These are phyloP conservation scores for Columba livia DNA, from an alignment of 2,113 vertebrate species.

Conservation along the genomic window DNA sequence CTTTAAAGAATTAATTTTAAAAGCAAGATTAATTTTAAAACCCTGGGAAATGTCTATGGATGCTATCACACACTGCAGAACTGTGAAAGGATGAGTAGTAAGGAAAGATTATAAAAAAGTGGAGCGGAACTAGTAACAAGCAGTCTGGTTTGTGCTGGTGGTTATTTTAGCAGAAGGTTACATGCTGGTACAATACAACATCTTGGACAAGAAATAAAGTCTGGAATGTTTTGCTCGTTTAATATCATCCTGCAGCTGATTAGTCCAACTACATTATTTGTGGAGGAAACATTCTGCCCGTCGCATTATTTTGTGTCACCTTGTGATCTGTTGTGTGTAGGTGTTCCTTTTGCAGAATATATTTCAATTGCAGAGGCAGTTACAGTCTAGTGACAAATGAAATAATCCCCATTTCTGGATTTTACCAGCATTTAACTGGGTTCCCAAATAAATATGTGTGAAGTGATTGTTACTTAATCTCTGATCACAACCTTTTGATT, in stretches of 20 bases:
- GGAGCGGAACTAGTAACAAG: neutral
- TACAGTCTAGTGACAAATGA: neutral
- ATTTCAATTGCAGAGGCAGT: neutral
- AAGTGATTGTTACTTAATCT: neutral
- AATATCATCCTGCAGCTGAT: neutral
- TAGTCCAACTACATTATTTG: neutral
- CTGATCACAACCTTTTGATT: neutral
- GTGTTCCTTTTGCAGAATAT: neutral
- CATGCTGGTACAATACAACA: neutral
- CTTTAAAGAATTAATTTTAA: neutral
- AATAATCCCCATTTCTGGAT: neutral
- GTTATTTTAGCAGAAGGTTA: neutral
- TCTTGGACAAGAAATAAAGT: neutral
- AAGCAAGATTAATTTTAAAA: neutral
- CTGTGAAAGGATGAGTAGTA: neutral
- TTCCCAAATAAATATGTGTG: neutral
- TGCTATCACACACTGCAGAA: neutral
- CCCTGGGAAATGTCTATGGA: neutral
- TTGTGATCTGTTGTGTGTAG: neutral
- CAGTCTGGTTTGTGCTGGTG: neutral
- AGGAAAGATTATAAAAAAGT: neutral
- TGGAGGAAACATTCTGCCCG: neutral
- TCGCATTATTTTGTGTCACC: accelerated
- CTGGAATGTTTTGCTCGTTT: neutral
- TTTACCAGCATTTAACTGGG: neutral